Evolutionary conservation across 2,797 vertebrate genomes (phyloP), one percentile per base, ranked within the genome.

Genomic region (Leucoraja ocellata): DNA sequence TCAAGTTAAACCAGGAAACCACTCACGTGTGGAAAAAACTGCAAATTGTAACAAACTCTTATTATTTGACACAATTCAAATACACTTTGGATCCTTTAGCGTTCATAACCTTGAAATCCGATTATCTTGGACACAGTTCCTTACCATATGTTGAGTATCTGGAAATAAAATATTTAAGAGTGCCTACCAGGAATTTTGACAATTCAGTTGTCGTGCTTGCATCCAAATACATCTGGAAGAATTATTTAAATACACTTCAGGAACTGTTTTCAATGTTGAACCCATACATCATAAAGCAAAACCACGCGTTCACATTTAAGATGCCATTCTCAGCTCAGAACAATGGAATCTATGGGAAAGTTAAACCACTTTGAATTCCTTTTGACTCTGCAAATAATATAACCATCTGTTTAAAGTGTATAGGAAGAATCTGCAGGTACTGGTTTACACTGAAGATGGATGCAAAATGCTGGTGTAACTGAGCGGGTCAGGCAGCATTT

Each of bases 21-120:
- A 86, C 14, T 84, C 36, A 39, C 13, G 13, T 61, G 80, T 28
- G 32, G 28, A 10, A 58, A n/a, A 86, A n/a, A 13, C 39, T 86
- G 83, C 58, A 63, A 86, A 63, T 28, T 63, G 39, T 63, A 84
- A 84, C 54, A 32, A 83, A 86, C 58, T 86, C 54, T 58, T 8
- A 86, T 4, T 86, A 63, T 11, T 63, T 63, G 28, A 65, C 63
- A 63, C 58, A 86, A 63, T 86, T 5, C 54, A 86, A n/a, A 61
- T 94, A 94, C 32, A 73, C 28, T 61, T 4, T 25, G 74, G 73
- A 74, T 92, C 68, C 39, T 32, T 93, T 94, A 79, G 94, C 94
- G 93, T 83, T 93, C 95, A 94, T 94, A 94, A 96, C 95, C 95
- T 95, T 94, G 95, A 93, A 93, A 83, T 84, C n/a, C 9, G 65